Percentiles rank a stretch among this genome's conserved stretches.
These are phyloP conservation scores for Drosophila setosimentum DNA, from an alignment of 2,888 invertebrate genomes.

Conservation along the genomic window DNA sequence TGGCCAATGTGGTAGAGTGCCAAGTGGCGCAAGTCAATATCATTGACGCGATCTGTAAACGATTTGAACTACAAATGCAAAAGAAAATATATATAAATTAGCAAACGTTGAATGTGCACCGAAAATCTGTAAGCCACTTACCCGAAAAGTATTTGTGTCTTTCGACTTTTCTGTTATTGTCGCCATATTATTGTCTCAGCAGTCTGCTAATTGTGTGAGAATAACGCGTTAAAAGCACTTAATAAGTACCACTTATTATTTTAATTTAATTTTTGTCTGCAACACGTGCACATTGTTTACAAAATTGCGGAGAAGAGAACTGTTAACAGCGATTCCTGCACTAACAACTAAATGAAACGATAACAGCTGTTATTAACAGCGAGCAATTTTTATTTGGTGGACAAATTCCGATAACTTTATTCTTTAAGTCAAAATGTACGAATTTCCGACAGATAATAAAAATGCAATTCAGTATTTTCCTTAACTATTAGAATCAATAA, in stretches of 20 bases:
- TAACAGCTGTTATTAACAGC: conserved; percentile 4
- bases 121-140: conserved; percentile 82
- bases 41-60: conserved; percentile 94
- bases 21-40: conserved; percentile 92
- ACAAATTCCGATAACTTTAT: background rate
- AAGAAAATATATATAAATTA: background rate
- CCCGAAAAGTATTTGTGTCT: conserved; percentile 91
- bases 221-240: background rate
- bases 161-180: conserved; percentile 87
- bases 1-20: conserved; percentile 94
- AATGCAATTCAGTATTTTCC: background rate
- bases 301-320: conserved; percentile 27
- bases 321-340: conserved; percentile 2
- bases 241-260: background rate
- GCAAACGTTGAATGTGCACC: background rate
- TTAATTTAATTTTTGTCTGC: conserved; percentile 2
- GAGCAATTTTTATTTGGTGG: background rate
- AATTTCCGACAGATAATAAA: background rate
- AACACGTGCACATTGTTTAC: conserved; percentile 60
- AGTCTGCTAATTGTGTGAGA: background rate
- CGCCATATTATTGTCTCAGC: conserved; percentile 47
- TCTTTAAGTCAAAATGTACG: background rate
- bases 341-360: background rate
- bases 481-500: background rate
- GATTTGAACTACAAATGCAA: conserved; percentile 90